phyloP scores from a whole-genome alignment of 53 echinoderm and acorn worm genomes.

The Apostichopus leukothele region DNA sequence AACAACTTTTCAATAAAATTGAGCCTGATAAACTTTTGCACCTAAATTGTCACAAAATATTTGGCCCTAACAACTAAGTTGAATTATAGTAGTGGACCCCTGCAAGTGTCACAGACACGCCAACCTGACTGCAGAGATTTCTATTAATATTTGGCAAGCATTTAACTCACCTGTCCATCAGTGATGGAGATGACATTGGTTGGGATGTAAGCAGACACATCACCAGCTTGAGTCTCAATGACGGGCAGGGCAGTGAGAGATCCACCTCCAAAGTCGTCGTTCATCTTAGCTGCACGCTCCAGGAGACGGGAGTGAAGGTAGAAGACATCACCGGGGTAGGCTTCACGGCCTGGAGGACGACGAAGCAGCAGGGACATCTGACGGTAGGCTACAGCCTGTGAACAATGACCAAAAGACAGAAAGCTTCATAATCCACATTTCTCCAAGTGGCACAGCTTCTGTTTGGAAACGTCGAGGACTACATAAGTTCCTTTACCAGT shows the following conservation, averaged over 20 bases:
- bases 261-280: constrained; percentile 97
- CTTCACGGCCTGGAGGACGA: constrained; percentile 99
- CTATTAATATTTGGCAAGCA: too few species aligned
- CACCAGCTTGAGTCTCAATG: constrained; percentile 99
- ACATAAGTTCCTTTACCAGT: too few species aligned
- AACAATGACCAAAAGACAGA: not conserved
- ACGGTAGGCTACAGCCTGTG: constrained; percentile 99
- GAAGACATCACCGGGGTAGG: constrained; percentile 99
- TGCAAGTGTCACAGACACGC: too few species aligned
- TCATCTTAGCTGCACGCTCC: constrained; percentile 99
- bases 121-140: too few species aligned
- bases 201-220: constrained; percentile 99
- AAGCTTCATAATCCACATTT: too few species aligned
- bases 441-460: too few species aligned
- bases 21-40: too few species aligned
- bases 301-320: constrained; percentile 99
- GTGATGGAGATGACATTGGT: constrained; percentile 99
- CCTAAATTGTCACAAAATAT: too few species aligned
- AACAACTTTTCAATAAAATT: too few species aligned
- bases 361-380: constrained; percentile 99
- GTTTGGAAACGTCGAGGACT: too few species aligned
- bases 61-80: too few species aligned
- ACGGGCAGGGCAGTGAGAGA: constrained; percentile 97
- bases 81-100: too few species aligned
- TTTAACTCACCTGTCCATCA: constrained; percentile 88